Conservation (phyloP, 2,797 vertebrate species). For the Otus scops region DNA sequence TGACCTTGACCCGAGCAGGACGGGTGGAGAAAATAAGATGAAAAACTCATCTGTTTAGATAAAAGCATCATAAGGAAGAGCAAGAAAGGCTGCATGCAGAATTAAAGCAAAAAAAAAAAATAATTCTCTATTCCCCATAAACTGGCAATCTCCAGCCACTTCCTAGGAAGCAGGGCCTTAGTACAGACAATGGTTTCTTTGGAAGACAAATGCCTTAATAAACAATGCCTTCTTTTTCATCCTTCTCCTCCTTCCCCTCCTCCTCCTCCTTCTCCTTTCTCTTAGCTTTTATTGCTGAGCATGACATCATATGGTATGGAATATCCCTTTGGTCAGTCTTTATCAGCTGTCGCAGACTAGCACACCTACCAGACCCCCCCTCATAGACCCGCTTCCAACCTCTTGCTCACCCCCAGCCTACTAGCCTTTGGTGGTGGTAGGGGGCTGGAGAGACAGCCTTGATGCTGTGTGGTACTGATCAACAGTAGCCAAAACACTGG, state of each 20-base stretch:
- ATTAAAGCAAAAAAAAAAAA: neutral
- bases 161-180: neutral
- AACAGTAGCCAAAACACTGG: neutral
- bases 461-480: neutral
- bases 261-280: neutral
- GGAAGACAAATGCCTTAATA: too few relatives aligned
- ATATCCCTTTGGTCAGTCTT: neutral
- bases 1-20: neutral
- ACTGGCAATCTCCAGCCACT: neutral
- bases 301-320: neutral
- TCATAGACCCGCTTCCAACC: neutral
- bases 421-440: neutral
- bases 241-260: too few relatives aligned
- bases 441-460: neutral
- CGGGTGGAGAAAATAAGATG: neutral
- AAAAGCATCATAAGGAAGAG: neutral
- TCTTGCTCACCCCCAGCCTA: neutral
- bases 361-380: neutral
- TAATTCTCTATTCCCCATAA: neutral
- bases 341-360: neutral
- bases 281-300: neutral
- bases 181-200: accelerated
- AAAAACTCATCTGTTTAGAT: neutral
- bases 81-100: neutral
- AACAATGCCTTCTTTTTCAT: neutral